phyloP scores from a whole-genome alignment of 1,140 invertebrate species.

The Colletes latitarsis region DNA sequence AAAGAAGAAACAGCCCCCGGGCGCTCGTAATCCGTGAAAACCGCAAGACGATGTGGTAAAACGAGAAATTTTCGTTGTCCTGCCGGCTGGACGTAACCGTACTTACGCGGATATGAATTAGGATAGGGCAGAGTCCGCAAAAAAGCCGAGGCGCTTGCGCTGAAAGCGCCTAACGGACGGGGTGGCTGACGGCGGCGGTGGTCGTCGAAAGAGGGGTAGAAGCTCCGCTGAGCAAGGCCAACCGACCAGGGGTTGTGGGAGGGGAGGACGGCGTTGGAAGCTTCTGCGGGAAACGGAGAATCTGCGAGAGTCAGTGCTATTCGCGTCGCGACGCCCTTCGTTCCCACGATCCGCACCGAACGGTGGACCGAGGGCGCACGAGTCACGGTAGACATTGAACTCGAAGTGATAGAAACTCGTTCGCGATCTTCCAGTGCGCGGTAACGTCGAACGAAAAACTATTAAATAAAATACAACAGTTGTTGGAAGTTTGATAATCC shows the following conservation, averaged over 20 bases:
- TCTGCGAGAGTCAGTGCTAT: conserved; percentile 73
- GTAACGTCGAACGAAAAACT: not conserved
- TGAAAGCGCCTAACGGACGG: conserved; percentile 60
- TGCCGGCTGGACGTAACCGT: conserved; percentile 44
- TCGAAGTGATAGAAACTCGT: no score
- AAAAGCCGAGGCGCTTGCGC: conserved; percentile 71
- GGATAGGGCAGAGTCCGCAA: conserved; percentile 65
- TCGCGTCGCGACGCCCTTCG: conserved; percentile 73
- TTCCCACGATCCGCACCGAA: conserved; percentile 51
- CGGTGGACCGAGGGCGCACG: conserved; percentile 42
- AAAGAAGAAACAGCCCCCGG: not conserved
- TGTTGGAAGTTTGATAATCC: no score
- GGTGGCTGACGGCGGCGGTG: conserved; percentile 49
- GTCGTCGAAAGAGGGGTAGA: conserved; percentile 61
- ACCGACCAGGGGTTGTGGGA: conserved; percentile 48
- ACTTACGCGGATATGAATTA: conserved; percentile 68
- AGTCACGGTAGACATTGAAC: conserved; percentile 5
- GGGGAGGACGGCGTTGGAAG: conserved; percentile 62
- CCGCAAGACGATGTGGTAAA: conserved; percentile 34
- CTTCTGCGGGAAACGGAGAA: conserved; percentile 72
- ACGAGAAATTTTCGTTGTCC: conserved; percentile 45
- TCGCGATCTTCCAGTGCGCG: conserved; percentile 27
- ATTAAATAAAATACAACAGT: not conserved
- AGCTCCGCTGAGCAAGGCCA: conserved; percentile 55
- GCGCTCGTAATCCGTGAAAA: conserved; percentile 38